Evolutionary conservation across 2,888 invertebrate species (phyloP).

Genomic region (Drosophila neonasuta): DNA sequence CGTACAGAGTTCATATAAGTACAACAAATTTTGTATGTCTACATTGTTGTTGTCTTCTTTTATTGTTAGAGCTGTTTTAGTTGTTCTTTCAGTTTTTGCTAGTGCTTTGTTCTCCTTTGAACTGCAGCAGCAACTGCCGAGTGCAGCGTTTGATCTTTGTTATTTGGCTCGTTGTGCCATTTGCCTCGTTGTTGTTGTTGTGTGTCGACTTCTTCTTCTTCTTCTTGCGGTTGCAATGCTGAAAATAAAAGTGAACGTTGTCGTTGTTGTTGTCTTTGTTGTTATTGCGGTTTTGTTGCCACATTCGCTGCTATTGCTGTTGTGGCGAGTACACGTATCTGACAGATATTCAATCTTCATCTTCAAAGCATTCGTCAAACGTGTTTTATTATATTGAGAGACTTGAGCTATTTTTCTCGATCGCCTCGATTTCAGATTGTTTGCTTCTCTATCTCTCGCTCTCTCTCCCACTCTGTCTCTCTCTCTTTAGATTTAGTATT

Average conservation of each 20-base stretch:
- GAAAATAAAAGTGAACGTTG: conserved; percentile 71
- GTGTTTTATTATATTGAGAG: conserved; percentile 66
- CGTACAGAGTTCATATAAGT: no score
- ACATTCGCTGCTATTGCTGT: conserved; percentile 33
- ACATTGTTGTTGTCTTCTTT: conserved; percentile 11
- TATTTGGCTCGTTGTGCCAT: conserved; percentile 65
- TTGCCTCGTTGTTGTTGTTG: conserved; percentile 33
- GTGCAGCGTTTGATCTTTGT: conserved; percentile 65
- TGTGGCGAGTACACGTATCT: conserved; percentile 52
- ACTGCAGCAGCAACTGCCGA: conserved; percentile 18
- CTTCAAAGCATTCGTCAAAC: conserved; percentile 47
- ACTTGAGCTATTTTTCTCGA: conserved; percentile 65
- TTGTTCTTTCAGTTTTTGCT: conserved; percentile 25
- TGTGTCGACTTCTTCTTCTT: conserved; percentile 10
- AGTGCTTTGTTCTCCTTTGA: conserved; percentile 47
- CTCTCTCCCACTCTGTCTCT: conserved; percentile 43
- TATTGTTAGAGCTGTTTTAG: conserved; percentile 13
- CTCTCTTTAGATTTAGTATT: conserved; percentile 42
- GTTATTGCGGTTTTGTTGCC: conserved; percentile 36
- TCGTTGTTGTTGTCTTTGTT: conserved; percentile 34
- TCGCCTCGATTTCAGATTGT: conserved; percentile 40
- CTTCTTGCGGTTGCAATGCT: conserved; percentile 60
- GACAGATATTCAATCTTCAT: conserved; percentile 74
- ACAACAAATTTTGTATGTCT: conserved; percentile 13
- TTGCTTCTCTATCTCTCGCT: conserved; percentile 43